A percentile compares a stretch with the other conserved stretches of the same genome.
These are phyloP conservation scores for Periplaneta americana DNA, from an alignment of 1,140 invertebrate species.

Conservation along the genomic window DNA sequence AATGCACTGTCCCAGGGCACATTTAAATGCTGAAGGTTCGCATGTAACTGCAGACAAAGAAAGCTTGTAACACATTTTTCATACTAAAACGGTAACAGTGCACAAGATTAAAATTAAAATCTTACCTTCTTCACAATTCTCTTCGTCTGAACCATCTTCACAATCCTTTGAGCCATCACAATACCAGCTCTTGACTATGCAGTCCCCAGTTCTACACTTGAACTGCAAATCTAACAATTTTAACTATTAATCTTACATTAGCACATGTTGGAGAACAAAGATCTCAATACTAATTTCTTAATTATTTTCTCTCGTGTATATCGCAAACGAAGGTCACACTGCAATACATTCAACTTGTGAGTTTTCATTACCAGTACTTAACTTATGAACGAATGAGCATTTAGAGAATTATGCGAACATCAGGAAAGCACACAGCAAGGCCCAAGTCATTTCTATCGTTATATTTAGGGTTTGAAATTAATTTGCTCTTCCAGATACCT, in stretches of 20 bases:
- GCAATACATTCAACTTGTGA: not conserved
- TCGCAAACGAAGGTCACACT: too few species aligned
- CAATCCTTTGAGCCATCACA: constrained; percentile 54
- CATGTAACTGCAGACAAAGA: constrained; percentile 37
- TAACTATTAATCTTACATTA: too few species aligned
- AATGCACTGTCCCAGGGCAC: constrained; percentile 65
- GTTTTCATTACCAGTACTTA: not conserved
- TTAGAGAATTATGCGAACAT: too few species aligned
- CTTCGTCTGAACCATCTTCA: constrained; percentile 44
- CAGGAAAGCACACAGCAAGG: too few species aligned
- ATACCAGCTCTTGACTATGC: constrained; percentile 43
- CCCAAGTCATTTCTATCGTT: too few species aligned
- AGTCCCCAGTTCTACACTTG: constrained; percentile 29
- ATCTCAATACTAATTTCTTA: too few species aligned
- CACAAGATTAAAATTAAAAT: not conserved
- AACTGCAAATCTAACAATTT: not conserved
- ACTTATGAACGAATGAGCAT: not conserved
- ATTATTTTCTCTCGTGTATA: too few species aligned
- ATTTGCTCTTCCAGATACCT: too few species aligned
- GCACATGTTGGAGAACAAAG: too few species aligned
- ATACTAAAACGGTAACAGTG: not conserved
- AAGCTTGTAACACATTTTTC: not conserved
- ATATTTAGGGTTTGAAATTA: too few species aligned
- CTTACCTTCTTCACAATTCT: constrained; percentile 22
- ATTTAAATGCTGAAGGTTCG: constrained; percentile 46